Evolutionary conservation across 2,888 invertebrate species (phyloP), one percentile per base, ranked within the genome.

Genomic region (Eugnorisma glareosa): DNA sequence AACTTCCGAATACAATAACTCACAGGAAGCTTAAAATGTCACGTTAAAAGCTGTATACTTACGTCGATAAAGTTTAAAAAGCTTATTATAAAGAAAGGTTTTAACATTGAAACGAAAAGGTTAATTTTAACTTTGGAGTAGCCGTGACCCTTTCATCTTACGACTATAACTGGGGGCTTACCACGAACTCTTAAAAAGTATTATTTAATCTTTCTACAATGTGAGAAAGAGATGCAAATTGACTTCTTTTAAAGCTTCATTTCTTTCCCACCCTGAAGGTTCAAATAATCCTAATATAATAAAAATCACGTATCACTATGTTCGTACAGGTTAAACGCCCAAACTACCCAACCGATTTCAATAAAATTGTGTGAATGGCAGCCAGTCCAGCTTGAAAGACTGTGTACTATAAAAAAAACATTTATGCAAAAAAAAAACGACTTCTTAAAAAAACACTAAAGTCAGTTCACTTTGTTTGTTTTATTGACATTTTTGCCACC

Each of bases 111-210:
- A 82, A 21, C 21, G 51, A 70, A 79, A 79, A 83, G 59, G 71
- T 79, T 71, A 45, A 66, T 57, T 69, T 48, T 43, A 78, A 57
- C 69, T 71, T 79, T 48, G 28, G 7, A 18, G 43, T 24, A 67
- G 21, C 67, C 71, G 21, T 82, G 84, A 72, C 80, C 81, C 61
- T 57, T 54, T n/a, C 84, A 74, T 79, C 80, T 64, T n/a, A 43
- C 21, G 40, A 2, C 31, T 6, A 13, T 61, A 28, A 31, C n/a
- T 64, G 40, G 40, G 64, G 64, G 40, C 63, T 40, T 37, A 64
- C 63, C 63, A 64, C n/a, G n/a, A 40, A n/a, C 24, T 37, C 63
- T n/a, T 63, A n/a, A 37, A 37, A 15, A 37, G n/a, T 59, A 59
- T 21, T 31, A 59, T 31, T 59, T 31, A 18, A 57, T 28, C 57